These are phyloP conservation scores for Xerus inauris DNA, from an alignment of 2,113 vertebrate species.

Conservation along the genomic window DNA sequence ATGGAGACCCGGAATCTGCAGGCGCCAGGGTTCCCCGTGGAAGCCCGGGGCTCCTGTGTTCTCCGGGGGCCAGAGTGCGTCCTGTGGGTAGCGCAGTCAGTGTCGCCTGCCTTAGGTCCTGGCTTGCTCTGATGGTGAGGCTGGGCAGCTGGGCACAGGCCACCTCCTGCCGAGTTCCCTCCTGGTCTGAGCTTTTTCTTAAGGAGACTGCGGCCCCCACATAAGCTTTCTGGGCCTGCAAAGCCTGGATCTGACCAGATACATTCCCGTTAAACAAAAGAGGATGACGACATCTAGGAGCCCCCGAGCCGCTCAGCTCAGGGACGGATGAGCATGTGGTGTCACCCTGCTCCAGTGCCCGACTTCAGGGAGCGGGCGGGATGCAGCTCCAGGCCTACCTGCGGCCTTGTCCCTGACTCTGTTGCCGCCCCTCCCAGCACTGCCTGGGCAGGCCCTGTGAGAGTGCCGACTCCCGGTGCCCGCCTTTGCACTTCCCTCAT, in stretches of 20 bases:
- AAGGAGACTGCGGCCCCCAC: accelerated
- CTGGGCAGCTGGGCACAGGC: not conserved
- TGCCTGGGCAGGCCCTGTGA: too few relatives aligned
- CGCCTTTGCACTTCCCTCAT: not conserved
- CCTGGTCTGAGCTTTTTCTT: too few relatives aligned
- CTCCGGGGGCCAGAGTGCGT: not conserved
- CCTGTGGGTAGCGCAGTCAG: too few relatives aligned
- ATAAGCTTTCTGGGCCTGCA: not conserved
- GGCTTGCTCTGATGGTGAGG: not conserved
- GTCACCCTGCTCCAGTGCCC: accelerated
- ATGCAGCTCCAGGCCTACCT: too few relatives aligned
- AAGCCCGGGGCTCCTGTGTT: not conserved
- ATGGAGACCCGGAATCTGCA: not conserved
- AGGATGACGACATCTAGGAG: not conserved
- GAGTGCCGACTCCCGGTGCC: too few relatives aligned
- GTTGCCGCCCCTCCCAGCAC: too few relatives aligned
- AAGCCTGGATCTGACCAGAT: not conserved
- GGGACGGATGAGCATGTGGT: accelerated
- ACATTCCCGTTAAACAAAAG: accelerated
- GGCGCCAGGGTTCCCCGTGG: not conserved
- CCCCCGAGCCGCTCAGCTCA: accelerated
- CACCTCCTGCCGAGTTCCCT: accelerated
- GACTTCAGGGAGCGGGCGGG: too few relatives aligned
- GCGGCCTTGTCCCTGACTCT: too few relatives aligned
- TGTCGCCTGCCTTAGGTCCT: too few relatives aligned